Percentiles rank a stretch among this genome's conserved stretches.
Conservation (phyloP, 1,140 invertebrate species). For the Rhopalosiphum maidis region DNA sequence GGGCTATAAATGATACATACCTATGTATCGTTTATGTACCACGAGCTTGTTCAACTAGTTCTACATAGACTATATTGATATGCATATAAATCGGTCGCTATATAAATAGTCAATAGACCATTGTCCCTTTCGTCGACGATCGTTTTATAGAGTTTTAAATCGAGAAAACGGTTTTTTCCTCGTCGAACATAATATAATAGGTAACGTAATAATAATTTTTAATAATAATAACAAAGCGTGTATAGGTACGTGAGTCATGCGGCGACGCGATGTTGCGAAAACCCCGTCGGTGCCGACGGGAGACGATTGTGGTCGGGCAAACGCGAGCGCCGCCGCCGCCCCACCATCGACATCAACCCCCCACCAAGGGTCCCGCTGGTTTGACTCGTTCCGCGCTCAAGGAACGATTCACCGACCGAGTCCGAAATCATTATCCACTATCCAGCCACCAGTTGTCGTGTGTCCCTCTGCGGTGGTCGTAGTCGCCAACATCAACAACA, state of each 20-base stretch:
- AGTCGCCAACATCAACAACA: not conserved
- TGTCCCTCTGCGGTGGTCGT: not conserved
- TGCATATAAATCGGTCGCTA: not conserved
- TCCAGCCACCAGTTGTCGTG: constrained; percentile 44
- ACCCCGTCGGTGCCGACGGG: not conserved
- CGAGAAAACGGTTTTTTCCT: not conserved
- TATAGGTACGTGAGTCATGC: not conserved
- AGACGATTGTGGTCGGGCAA: constrained; percentile 6
- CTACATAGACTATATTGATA: not conserved
- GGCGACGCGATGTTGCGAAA: constrained; percentile 28
- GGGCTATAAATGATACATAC: not conserved
- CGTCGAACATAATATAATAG: not conserved
- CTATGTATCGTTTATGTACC: not conserved
- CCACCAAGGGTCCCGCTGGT: not conserved
- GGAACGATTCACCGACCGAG: not conserved
- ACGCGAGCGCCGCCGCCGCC: not conserved
- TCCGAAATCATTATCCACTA: constrained; percentile 38
- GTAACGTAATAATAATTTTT: not conserved
- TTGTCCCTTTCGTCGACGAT: not conserved
- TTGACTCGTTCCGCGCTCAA: constrained; percentile 5
- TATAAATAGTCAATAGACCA: not conserved
- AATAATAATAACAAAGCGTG: not conserved
- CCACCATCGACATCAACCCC: not conserved
- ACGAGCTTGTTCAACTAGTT: not conserved
- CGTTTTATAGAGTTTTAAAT: not conserved